A percentile compares a stretch with the other conserved stretches of the same genome.
Evolutionary conservation across 1,140 invertebrate genomes (phyloP).

Genomic region (Apis florea): DNA sequence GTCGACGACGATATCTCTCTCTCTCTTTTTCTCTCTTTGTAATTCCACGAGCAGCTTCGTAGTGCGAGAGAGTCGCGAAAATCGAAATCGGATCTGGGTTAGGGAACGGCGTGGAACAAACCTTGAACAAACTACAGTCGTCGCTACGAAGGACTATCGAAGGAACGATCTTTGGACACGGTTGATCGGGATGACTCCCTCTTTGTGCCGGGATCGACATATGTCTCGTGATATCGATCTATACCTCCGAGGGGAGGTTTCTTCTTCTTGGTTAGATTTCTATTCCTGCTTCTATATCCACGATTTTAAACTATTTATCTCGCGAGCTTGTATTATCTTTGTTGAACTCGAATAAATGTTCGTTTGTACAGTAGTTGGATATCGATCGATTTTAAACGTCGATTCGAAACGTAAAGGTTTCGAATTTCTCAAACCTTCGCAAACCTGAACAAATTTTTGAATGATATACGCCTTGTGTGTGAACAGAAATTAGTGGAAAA

Average conservation of each 20-base stretch:
- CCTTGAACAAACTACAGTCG: constrained; percentile 18
- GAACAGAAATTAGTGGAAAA: too few relatives aligned
- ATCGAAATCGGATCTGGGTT: constrained; percentile 55
- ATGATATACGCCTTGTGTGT: too few relatives aligned
- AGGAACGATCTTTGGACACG: not conserved
- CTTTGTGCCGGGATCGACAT: constrained; percentile 8
- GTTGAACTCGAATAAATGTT: too few relatives aligned
- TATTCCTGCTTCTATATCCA: too few relatives aligned
- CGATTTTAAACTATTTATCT: not conserved
- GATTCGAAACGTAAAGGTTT: too few relatives aligned
- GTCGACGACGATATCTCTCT: constrained; percentile 38
- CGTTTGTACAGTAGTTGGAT: too few relatives aligned
- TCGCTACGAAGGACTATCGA: constrained; percentile 1
- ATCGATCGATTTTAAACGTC: too few relatives aligned
- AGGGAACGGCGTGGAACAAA: constrained; percentile 25
- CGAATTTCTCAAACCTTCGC: too few relatives aligned
- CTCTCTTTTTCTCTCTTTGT: constrained; percentile 40
- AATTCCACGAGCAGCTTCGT: constrained; percentile 45
- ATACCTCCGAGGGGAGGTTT: not conserved
- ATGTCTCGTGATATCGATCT: not conserved
- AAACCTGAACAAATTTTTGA: too few relatives aligned
- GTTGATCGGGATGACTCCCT: not conserved
- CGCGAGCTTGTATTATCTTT: too few relatives aligned
- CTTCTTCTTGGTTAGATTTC: not conserved
- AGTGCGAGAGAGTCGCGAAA: not conserved